Percentiles rank a stretch among this genome's conserved stretches.
Conservation (phyloP, 2,113 vertebrate species). For the Candoia aspera region DNA sequence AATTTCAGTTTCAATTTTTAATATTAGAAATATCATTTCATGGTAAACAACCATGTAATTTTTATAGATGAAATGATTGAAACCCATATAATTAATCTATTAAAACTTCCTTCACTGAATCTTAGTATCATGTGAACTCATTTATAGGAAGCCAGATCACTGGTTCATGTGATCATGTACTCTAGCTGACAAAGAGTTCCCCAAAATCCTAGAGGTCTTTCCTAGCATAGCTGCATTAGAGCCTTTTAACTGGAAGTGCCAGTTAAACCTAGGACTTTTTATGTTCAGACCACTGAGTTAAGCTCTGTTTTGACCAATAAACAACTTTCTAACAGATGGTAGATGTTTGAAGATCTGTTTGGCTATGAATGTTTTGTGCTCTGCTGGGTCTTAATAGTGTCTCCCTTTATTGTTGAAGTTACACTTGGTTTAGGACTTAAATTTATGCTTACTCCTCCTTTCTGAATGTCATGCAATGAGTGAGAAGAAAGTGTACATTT, state of each 20-base stretch:
- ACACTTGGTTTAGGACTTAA: background rate
- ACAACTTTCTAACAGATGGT: background rate
- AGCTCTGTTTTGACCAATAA: background rate
- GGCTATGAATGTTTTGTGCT: background rate
- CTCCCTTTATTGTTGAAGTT: background rate
- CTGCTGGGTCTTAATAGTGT: background rate
- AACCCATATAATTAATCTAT: background rate
- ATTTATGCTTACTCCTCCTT: background rate
- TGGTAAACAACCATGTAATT: background rate
- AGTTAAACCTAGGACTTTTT: background rate
- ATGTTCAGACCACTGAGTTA: background rate
- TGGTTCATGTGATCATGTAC: background rate
- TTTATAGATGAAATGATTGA: background rate
- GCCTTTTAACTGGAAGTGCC: background rate
- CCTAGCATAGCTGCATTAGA: background rate
- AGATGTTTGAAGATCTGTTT: background rate
- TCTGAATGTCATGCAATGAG: background rate
- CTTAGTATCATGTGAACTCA: background rate
- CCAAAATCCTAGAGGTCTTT: background rate
- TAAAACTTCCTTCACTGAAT: background rate
- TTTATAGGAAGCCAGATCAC: background rate
- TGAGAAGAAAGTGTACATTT: background rate
- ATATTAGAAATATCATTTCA: background rate
- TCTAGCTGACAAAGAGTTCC: background rate
- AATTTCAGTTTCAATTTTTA: background rate